Conservation (phyloP, 2,113 vertebrate species). For the Meriones unguiculatus region DNA sequence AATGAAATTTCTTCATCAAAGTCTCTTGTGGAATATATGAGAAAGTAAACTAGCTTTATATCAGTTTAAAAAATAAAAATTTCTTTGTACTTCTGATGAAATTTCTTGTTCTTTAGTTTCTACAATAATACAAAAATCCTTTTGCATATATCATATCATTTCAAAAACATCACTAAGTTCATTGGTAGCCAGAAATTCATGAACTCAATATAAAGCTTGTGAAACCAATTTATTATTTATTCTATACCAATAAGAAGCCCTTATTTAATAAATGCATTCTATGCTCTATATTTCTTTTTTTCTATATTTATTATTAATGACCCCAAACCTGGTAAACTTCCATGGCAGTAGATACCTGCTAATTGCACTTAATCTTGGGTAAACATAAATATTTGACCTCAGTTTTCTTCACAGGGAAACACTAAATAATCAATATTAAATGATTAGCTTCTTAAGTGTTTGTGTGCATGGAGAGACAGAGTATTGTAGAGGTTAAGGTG, state of each 20-base stretch:
- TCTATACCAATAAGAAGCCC: not conserved
- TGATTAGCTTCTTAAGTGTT: not conserved
- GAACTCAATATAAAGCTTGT: constrained; percentile 38
- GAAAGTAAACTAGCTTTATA: constrained; percentile 80
- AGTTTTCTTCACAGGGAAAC: constrained; percentile 3
- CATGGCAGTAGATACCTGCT: not conserved
- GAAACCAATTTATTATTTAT: constrained; percentile 45
- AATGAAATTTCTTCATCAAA: constrained; percentile 71
- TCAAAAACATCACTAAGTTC: constrained; percentile 48
- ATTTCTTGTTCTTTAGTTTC: constrained; percentile 75
- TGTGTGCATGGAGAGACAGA: not conserved
- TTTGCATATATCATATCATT: constrained; percentile 63
- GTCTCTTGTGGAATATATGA: constrained; percentile 74
- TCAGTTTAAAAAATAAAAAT: constrained; percentile 74
- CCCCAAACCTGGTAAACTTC: not conserved
- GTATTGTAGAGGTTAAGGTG: not conserved
- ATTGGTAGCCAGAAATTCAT: constrained; percentile 72
- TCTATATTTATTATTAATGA: not conserved
- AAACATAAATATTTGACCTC: constrained; percentile 19
- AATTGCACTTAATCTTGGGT: constrained; percentile 21
- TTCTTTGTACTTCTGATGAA: constrained; percentile 72
- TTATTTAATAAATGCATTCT: not conserved
- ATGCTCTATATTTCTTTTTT: not conserved
- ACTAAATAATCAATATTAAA: constrained; percentile 36
- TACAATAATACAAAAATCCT: constrained; percentile 78